These are phyloP conservation scores for Melanchra persicariae DNA, from an alignment of 2,888 invertebrate species.

Conservation along the genomic window DNA sequence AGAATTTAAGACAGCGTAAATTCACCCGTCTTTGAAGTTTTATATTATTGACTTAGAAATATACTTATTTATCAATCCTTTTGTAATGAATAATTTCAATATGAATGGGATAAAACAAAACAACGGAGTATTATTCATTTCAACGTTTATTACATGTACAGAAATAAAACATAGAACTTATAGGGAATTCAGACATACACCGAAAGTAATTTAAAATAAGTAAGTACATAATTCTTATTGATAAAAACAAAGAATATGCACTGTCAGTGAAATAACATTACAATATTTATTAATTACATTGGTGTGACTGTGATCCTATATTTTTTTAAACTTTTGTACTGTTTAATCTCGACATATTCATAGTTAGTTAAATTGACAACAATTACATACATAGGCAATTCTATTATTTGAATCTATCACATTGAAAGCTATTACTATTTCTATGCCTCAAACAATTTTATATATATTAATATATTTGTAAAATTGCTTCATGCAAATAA, in stretches of 20 bases:
- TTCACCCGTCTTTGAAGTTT: constrained; percentile 91
- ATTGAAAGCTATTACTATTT: constrained; percentile 57
- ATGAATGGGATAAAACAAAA: constrained; percentile 86
- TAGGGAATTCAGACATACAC: constrained; percentile 64
- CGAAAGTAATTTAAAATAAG: constrained; percentile 39
- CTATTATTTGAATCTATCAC: constrained; percentile 49
- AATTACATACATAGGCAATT: constrained; percentile 26
- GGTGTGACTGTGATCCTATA: constrained; percentile 28
- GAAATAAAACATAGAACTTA: constrained; percentile 70
- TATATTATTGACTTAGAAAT: constrained; percentile 91
- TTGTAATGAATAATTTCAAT: constrained; percentile 88
- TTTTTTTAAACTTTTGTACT: constrained; percentile 55
- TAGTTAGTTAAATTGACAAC: constrained; percentile 47
- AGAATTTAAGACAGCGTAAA: constrained; percentile 88
- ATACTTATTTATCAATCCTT: constrained; percentile 90
- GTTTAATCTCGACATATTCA: constrained; percentile 49
- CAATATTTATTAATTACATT: constrained; percentile 30
- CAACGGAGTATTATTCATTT: constrained; percentile 74
- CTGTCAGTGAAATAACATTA: constrained; percentile 38
- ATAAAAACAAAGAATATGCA: constrained; percentile 42
- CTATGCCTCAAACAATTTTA: constrained; percentile 13
- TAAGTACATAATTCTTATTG: constrained; percentile 35
- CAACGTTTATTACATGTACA: constrained; percentile 78
- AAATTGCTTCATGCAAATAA: constrained; percentile 7
- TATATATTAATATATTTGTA: constrained; percentile 3